Evolutionary conservation across 2,888 invertebrate genomes (phyloP), one percentile per base, ranked within the genome.

Genomic region (Eutolmus rufibarbis): DNA sequence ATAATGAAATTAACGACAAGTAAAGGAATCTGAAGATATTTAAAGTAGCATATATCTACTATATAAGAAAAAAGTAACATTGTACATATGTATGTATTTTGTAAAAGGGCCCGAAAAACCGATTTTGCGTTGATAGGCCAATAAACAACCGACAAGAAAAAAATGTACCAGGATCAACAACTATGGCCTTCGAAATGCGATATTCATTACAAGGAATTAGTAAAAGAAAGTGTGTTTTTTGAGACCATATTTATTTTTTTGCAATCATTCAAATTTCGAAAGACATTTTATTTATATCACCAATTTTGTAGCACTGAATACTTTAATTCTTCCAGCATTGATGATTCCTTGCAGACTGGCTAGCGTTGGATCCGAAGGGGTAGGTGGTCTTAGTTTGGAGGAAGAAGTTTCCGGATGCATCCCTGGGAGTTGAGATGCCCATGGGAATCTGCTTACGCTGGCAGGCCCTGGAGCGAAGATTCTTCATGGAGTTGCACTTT

Each of bases 351-450:
- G n/a, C n/a, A 5, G 40, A 12, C 12, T 66, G 66, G 28, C 66
- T 66, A 19, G 82, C 57, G 28, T 90, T 90, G 87, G 89, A 90
- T 28, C 92, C 92, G 89, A 91, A 92, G 16, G 92, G 92, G 66
- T 90, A 89, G 87, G 90, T 90, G 7, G 90, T 28, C 87, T 92
- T 92, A 34, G 92, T 92, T 89, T 91, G 90, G 77, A 92, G 89
- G 57, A 92, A 91, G 89, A 90, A 92, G 88, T 91, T 91, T 46
- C 92, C 92, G 86, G 90, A 90, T 43, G 90, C 90, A 89, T 91
- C 90, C 57, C 82, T 89, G 16, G 91, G 90, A 74, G 91, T 89
- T 46, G 88, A 89, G 86, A 91, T 90, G 51, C 92, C 92, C 92
- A 92, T 92, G 88, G 91, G 91, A 86, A 91, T 82, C 89, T 84